Base-by-base conservation (phyloP, 2,797 vertebrate species). In the Sylvilagus floridanus region DNA sequence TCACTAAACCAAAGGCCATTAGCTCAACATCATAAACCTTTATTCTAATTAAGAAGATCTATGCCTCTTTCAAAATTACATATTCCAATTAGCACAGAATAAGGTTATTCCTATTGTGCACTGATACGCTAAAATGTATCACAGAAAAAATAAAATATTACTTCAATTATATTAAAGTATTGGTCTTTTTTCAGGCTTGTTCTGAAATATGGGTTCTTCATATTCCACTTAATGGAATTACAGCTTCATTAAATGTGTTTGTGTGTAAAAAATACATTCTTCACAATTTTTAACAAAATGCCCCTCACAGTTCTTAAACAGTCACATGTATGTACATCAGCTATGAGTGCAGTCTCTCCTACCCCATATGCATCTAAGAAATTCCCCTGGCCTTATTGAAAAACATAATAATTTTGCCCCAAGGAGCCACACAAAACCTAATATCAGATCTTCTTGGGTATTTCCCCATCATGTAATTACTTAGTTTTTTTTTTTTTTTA, bases 31-130 rank as follows among this genome's bases (percentile, higher is more conserved):
- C 83, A 85, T 69, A 92, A 95, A 87, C 72, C 28, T 26, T 78
- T 86, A 71, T 96, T 95, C 91, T 95, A 93, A 96, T 96, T 96
- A 94, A 93, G 84, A 90, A 94, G 91, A 96, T 91, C 81, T 84
- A 90, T 91, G 69, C 17, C n/a, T 95, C 90, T 90, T 87, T 95
- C 84, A 96, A 68, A 93, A 95, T 92, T 84, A 91, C 14, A 68
- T 81, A 84, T 89, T 94, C 76, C 68, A 93, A 88, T 94, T 96
- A 93, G 42, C 72, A 42, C 30, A 42, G 84, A 87, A 76, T 68
- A 57, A n/a, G 28, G 14, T 75, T 94, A 78, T 95, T 84, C 47
- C 52, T 84, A 52, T 81, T 91, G 94, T 90, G 65, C 63, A 6
- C 63, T 83, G 86, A 26, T 65, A 94, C 0, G 0, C 69, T 84